phyloP scores from a whole-genome alignment of 2,797 vertebrate genomes.

The Pipistrellus nathusii region DNA sequence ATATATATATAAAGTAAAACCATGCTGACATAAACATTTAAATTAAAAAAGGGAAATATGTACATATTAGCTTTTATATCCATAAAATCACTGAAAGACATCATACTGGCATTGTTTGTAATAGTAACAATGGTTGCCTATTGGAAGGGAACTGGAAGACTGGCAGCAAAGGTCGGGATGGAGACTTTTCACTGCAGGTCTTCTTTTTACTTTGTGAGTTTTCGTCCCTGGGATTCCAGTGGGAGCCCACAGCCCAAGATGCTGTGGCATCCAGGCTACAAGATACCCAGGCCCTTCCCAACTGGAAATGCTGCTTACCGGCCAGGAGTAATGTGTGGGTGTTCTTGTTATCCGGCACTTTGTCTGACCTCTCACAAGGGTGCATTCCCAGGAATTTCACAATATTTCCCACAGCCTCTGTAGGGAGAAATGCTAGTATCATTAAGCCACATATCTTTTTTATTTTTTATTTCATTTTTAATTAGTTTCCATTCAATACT shows the following conservation, averaged over 20 bases:
- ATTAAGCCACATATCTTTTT: not conserved
- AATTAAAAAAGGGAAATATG: not conserved
- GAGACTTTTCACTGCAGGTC: too few species aligned
- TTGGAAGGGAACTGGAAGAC: not conserved
- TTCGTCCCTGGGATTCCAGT: not conserved
- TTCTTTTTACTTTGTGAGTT: not conserved
- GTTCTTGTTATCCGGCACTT: slow-evolving; percentile 91
- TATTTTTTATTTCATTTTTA: not conserved
- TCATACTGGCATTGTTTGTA: not conserved
- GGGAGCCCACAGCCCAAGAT: not conserved
- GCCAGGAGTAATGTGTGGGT: slow-evolving; percentile 89
- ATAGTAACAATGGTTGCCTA: not conserved
- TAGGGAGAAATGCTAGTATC: slow-evolving; percentile 28
- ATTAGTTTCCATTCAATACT: not conserved
- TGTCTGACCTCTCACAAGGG: slow-evolving; percentile 90
- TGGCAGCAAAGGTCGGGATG: not conserved
- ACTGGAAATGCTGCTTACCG: slow-evolving; percentile 81
- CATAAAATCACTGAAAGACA: not conserved
- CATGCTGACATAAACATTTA: not conserved
- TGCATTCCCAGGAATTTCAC: slow-evolving; percentile 91
- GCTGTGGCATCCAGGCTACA: too few species aligned
- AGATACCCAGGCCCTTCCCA: not conserved
- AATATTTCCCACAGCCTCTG: slow-evolving; percentile 91
- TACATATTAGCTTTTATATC: not conserved
- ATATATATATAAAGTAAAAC: not conserved